phyloP scores from a whole-genome alignment of 92 coral and sea anemone species.

The Chrysogorgia sp. region DNA sequence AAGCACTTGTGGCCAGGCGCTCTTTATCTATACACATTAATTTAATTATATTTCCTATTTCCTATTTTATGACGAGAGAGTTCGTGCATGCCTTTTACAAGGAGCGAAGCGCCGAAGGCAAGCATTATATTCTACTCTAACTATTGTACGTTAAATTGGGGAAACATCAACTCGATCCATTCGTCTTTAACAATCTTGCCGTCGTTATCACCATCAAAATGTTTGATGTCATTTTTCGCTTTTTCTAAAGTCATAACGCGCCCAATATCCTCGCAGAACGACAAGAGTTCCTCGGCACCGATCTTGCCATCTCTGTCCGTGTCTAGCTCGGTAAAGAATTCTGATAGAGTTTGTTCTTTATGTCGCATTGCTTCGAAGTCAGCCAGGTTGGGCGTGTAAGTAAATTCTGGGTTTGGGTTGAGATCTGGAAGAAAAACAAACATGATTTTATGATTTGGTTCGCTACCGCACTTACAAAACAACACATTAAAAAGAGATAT shows the following conservation, averaged over 20 bases:
- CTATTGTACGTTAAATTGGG: constrained; percentile 91
- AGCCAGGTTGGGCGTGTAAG: constrained; percentile 96
- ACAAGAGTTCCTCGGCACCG: constrained; percentile 80
- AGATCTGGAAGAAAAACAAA: constrained; percentile 68
- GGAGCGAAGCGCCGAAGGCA: not conserved
- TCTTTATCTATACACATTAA: too few species aligned
- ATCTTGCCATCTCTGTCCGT: constrained; percentile 91
- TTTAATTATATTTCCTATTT: too few species aligned
- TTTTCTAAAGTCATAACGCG: constrained; percentile 83
- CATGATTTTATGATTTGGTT: not conserved
- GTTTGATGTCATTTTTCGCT: constrained; percentile 82
- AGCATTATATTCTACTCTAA: not conserved
- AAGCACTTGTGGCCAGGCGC: too few species aligned
- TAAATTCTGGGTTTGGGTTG: constrained; percentile 68
- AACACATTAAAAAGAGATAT: too few species aligned
- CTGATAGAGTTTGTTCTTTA: constrained; percentile 94
- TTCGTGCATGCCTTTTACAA: not conserved
- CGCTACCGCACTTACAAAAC: too few species aligned
- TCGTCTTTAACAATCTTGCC: constrained; percentile 95
- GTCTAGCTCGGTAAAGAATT: constrained; percentile 90
- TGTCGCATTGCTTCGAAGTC: constrained; percentile 98
- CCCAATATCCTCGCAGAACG: constrained; percentile 97
- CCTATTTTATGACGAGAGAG: too few species aligned
- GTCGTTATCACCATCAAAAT: constrained; percentile 83
- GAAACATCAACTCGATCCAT: constrained; percentile 99